Conservation (phyloP, 2,113 vertebrate genomes). For the Paradisaea rubra region DNA sequence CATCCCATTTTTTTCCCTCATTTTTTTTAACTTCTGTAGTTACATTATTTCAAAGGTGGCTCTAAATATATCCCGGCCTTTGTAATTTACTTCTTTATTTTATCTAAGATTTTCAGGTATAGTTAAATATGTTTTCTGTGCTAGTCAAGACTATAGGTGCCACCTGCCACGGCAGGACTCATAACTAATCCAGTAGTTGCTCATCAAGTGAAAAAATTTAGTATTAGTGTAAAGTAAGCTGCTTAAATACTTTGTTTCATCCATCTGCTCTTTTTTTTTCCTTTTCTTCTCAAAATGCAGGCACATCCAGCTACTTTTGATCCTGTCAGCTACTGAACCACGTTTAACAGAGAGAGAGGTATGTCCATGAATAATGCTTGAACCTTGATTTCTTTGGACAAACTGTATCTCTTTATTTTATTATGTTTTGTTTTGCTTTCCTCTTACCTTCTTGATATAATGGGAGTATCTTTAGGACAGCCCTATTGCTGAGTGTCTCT, state of each 20-base stretch:
- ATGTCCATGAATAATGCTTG: background rate
- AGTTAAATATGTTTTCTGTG: background rate
- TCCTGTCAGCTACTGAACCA: background rate
- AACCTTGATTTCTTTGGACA: background rate
- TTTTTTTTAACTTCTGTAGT: background rate
- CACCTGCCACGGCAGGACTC: conserved; percentile 24
- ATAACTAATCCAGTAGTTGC: conserved; percentile 44
- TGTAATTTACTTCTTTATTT: background rate
- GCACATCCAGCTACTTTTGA: background rate
- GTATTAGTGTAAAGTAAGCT: conserved; percentile 22
- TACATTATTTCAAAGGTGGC: background rate
- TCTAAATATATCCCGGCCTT: background rate
- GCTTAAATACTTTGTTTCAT: conserved; percentile 19
- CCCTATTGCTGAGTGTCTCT: background rate
- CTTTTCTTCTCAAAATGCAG: background rate
- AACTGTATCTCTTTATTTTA: background rate
- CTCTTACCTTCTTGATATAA: background rate
- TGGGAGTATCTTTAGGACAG: background rate
- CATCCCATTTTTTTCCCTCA: background rate
- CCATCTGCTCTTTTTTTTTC: conserved; percentile 13
- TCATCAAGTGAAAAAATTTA: conserved; percentile 33
- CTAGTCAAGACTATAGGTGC: background rate
- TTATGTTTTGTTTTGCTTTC: background rate
- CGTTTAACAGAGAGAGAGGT: background rate
- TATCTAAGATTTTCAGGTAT: background rate